Evolutionary conservation across 2,797 vertebrate genomes (phyloP), one percentile per base, ranked within the genome.

Genomic region (Siniperca obscura): DNA sequence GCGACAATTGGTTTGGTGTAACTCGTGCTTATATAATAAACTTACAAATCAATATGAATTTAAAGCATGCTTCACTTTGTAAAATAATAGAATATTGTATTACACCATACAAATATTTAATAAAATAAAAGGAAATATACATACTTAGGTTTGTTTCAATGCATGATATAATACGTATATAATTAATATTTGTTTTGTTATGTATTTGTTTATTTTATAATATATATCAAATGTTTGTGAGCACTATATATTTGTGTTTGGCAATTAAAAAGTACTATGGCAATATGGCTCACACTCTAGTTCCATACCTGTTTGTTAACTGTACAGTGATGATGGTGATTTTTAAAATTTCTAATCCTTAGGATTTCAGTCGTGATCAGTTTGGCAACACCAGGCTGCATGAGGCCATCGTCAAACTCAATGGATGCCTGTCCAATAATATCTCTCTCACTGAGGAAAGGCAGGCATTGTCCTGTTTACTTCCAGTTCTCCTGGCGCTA

Each of bases 181-280:
- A 16, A 52, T 50, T 13, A 7, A 2, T 22, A 14, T 60, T n/a
- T 27, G 0, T 42, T 42, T 64, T 27, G 17, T 64, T 53, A 38
- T 30, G 27, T 22, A 13, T 60, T 21, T 60, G 7, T 38, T 11
- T 36, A 56, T 22, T 5, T 30, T 17, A n/a, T 25, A 22, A 14
- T 38, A 53, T 14, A 14, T 56, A 6, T 46, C 11, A 27, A 27
- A 40, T 66, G 52, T 66, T 36, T 67, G 27, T 27, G 9, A 7
- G 13, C 2, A 34, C 17, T 68, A 27, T 27, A 38, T 21, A 10
- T 50, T 40, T 56, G 44, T 52, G 5, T 65, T 48, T 62, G 25
- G 67, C 21, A 46, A 36, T 78, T 62, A 78, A 70, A 70, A 14
- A 53, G 25, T 25, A 19, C 25, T n/a, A 34, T 16, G 7, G 10